Evolutionary conservation across 2,113 vertebrate genomes (phyloP).

Genomic region (Symphodus melops): DNA sequence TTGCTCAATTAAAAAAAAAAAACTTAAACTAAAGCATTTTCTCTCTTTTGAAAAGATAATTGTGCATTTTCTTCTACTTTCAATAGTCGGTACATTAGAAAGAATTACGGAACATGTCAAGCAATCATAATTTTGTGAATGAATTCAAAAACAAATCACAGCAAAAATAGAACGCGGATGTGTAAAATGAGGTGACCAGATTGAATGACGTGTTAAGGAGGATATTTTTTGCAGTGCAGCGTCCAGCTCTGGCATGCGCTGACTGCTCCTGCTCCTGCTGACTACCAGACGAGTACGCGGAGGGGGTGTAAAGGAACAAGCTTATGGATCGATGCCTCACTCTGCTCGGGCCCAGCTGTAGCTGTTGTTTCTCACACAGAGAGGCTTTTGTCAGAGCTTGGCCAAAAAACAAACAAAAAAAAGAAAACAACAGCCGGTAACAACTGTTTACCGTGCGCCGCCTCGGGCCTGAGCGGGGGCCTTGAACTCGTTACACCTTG

Average conservation of each 20-base stretch:
- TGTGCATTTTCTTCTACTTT: too few relatives aligned
- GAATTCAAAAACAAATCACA: too few relatives aligned
- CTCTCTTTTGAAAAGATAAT: too few relatives aligned
- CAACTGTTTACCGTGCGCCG: constrained; percentile 78
- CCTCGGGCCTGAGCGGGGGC: constrained; percentile 64
- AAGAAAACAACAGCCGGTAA: constrained; percentile 59
- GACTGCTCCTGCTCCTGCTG: constrained; percentile 47
- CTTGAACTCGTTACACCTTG: constrained; percentile 71
- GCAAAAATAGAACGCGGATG: too few relatives aligned
- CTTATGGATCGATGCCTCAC: constrained; percentile 75
- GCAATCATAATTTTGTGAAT: too few relatives aligned
- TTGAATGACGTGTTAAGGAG: neutral
- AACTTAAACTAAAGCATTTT: too few relatives aligned
- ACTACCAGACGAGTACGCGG: constrained; percentile 62
- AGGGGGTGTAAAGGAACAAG: constrained; percentile 68
- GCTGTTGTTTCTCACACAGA: constrained; percentile 73
- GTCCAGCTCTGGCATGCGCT: constrained; percentile 48
- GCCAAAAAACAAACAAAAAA: neutral
- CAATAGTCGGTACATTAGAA: too few relatives aligned
- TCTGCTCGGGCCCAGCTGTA: constrained; percentile 68
- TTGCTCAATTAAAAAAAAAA: too few relatives aligned
- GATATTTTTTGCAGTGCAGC: neutral
- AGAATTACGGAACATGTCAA: too few relatives aligned
- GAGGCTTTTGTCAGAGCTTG: constrained; percentile 75
- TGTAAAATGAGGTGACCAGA: neutral